Conservation (phyloP, 2,113 vertebrate genomes). For the Ranitomeya variabilis region DNA sequence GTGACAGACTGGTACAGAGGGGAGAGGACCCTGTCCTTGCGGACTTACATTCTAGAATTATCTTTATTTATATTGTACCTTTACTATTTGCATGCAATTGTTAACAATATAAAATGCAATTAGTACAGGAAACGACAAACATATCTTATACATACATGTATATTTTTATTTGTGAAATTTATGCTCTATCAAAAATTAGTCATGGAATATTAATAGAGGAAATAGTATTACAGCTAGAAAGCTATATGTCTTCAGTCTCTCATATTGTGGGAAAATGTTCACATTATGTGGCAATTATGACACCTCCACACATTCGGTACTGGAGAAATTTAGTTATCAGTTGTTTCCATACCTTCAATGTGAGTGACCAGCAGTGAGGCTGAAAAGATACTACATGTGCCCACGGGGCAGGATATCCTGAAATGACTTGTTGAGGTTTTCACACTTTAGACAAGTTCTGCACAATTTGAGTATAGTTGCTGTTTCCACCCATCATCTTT, state of each 20-base stretch:
- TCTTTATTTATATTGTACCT: not conserved
- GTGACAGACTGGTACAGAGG: too few species aligned
- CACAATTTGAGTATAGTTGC: not conserved
- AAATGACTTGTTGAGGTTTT: not conserved
- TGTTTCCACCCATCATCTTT: not conserved
- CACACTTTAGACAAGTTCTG: not conserved
- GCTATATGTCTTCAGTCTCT: not conserved
- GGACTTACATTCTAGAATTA: too few species aligned
- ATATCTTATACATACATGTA: not conserved
- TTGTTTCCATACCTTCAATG: not conserved
- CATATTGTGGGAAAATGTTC: not conserved
- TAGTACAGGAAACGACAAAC: not conserved
- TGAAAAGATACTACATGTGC: not conserved
- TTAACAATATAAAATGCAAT: not conserved
- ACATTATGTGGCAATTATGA: not conserved
- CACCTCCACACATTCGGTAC: not conserved
- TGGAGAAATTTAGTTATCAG: not conserved
- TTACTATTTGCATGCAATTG: not conserved
- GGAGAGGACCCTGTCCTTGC: too few species aligned
- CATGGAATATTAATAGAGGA: not conserved
- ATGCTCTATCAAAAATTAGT: not conserved
- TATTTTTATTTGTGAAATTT: not conserved
- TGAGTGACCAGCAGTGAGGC: not conserved
- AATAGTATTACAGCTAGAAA: not conserved
- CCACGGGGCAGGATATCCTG: not conserved